These are phyloP conservation scores for Synanceia verrucosa DNA, from an alignment of 2,797 vertebrate genomes.

Conservation along the genomic window DNA sequence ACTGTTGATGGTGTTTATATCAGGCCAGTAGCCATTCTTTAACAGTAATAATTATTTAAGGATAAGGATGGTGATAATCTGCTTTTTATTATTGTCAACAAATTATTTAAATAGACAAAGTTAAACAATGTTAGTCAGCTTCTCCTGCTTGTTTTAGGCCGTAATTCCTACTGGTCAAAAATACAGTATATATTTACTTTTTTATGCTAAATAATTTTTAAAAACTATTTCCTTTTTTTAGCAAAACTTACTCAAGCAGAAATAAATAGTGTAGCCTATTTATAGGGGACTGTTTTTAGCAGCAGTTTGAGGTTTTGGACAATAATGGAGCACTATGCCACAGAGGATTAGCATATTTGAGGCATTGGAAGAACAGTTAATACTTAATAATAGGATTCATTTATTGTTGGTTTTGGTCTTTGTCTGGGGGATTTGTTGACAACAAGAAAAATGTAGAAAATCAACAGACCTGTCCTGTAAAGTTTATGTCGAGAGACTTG, in stretches of 20 bases:
- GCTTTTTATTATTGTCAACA: constrained; percentile 3
- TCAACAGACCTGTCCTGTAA: constrained; percentile 8
- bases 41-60: constrained; percentile 4
- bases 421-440: constrained; percentile 4
- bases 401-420: constrained; percentile 10
- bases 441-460: constrained; percentile 9
- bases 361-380: neutral
- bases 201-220: neutral
- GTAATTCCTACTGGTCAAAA: neutral
- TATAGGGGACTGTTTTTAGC: neutral
- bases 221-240: neutral
- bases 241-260: neutral
- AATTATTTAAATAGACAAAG: constrained; percentile 21
- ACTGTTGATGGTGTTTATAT: constrained; percentile 32
- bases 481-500: constrained; percentile 11
- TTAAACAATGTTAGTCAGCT: neutral
- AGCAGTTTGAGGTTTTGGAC: neutral
- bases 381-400: neutral
- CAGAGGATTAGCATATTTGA: neutral
- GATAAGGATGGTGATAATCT: constrained; percentile 8
- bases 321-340: neutral
- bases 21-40: constrained; percentile 18
- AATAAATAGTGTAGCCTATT: neutral
- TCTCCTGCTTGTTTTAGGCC: neutral
- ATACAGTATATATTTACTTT: neutral